Evolutionary conservation across 2,797 vertebrate species (phyloP).

Genomic region (Synanceia verrucosa): DNA sequence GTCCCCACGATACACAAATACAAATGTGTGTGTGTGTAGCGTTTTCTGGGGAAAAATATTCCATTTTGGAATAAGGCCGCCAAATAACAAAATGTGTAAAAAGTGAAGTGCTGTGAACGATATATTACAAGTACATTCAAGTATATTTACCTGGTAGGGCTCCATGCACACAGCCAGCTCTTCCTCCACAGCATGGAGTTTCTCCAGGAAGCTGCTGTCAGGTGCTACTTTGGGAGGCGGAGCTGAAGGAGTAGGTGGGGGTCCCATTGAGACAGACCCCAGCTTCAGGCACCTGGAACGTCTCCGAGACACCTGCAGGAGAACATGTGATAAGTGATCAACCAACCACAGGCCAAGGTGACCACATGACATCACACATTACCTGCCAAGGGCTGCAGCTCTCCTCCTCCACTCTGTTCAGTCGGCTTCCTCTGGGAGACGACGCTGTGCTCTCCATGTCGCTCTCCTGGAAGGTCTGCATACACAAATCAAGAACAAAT

Average conservation of each 20-base stretch:
- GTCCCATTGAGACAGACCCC: constrained; percentile 59
- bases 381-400: constrained; percentile 79
- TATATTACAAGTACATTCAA: neutral
- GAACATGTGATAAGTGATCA: neutral
- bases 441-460: constrained; percentile 91
- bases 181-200: constrained; percentile 90
- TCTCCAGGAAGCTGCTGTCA: constrained; percentile 88
- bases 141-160: constrained; percentile 91
- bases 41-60: too few species aligned
- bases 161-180: constrained; percentile 89
- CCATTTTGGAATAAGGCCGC: too few species aligned
- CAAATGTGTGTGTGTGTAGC: too few species aligned
- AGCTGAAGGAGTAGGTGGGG: constrained; percentile 68
- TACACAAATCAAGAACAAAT: neutral
- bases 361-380: neutral
- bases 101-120: too few species aligned
- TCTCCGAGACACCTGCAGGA: constrained; percentile 24
- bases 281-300: constrained; percentile 26
- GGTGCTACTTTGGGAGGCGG: constrained; percentile 69
- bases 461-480: constrained; percentile 90
- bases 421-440: constrained; percentile 84
- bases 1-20: too few species aligned
- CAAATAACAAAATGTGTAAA: too few species aligned
- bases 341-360: neutral
- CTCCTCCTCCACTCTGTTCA: constrained; percentile 82